Base-by-base conservation (phyloP, 2,797 vertebrate genomes). In the Megalops cyprinoides region DNA sequence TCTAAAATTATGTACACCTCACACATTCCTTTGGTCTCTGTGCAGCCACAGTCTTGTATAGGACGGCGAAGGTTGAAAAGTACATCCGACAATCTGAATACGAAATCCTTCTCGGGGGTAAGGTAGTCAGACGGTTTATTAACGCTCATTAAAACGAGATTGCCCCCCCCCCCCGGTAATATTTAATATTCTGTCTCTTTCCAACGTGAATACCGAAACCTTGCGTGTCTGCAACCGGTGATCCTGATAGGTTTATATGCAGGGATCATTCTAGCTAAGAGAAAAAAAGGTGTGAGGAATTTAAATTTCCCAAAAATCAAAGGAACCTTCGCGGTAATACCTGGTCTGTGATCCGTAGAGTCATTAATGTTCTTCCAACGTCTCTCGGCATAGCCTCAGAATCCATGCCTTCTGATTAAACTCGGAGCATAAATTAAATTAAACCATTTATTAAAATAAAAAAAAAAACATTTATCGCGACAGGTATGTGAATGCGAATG, bases 351-450 rank as follows among this genome's bases (percentile, higher is more conserved):
- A 67, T 53, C 56, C 84, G 83, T 79, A 78, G n/a, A 82, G 80
- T 80, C 85, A 73, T 83, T 87, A 82, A 87, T 88, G 85, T 87
- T 42, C 78, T 85, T 79, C 84, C n/a, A n/a, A n/a, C n/a, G n/a
- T n/a, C n/a, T n/a, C n/a, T n/a, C n/a, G 34, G 81, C 83, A 83
- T 18, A 39, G 51, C 53, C 75, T 42, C 34, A 55, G 37, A 76
- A 55, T 42, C 20, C 25, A 76, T 34, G 53, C 49, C 42, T 60
- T 58, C 56, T 39, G 62, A 74, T 78, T 78, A 58, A 28, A 82
- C 51, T 55, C 39, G 4, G 34, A 49, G 74, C 60, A 37, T 74
- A 78, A 58, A 78, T 82, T 82, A 82, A 78, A 74, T 74, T 78
- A 82, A 74, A 74, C 39, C 67, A 60, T 56, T 77, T 65, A 62